phyloP scores from a whole-genome alignment of 2,888 invertebrate species.

The Drosophila nr. fundita region DNA sequence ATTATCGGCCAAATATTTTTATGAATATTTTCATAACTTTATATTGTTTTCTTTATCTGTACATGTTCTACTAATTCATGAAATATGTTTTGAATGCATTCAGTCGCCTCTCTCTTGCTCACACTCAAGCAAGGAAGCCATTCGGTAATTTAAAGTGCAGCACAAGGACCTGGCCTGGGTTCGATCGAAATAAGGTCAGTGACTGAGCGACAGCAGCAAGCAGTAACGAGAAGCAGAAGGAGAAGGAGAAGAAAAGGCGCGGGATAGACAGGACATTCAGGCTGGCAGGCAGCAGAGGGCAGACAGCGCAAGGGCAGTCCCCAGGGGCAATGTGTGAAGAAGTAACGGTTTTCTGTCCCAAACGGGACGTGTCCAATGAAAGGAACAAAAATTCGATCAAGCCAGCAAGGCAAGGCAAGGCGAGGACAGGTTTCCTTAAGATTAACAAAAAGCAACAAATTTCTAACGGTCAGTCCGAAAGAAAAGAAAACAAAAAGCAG shows the following conservation, averaged over 20 bases:
- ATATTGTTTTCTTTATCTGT: neutral
- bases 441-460: slow-evolving; percentile 49
- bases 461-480: slow-evolving; percentile 48
- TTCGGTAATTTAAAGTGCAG: neutral
- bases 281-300: slow-evolving; percentile 25
- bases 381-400: slow-evolving; percentile 67
- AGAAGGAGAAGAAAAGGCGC: neutral
- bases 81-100: neutral
- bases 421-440: slow-evolving; percentile 59
- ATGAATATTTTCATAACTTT: neutral
- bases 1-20: neutral
- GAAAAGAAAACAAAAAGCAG: neutral
- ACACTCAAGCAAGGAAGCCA: neutral
- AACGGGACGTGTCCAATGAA: slow-evolving; percentile 60
- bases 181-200: slow-evolving; percentile 76
- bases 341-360: slow-evolving; percentile 55
- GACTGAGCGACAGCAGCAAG: slow-evolving; percentile 51
- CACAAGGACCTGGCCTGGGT: slow-evolving; percentile 14
- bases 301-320: slow-evolving; percentile 24
- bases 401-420: slow-evolving; percentile 4
- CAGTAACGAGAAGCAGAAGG: slow-evolving; percentile 2
- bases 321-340: slow-evolving; percentile 43
- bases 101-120: neutral
- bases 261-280: slow-evolving; percentile 40
- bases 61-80: neutral